Base-by-base conservation (phyloP, 23 tunicate species). In the Corella eumyota region DNA sequence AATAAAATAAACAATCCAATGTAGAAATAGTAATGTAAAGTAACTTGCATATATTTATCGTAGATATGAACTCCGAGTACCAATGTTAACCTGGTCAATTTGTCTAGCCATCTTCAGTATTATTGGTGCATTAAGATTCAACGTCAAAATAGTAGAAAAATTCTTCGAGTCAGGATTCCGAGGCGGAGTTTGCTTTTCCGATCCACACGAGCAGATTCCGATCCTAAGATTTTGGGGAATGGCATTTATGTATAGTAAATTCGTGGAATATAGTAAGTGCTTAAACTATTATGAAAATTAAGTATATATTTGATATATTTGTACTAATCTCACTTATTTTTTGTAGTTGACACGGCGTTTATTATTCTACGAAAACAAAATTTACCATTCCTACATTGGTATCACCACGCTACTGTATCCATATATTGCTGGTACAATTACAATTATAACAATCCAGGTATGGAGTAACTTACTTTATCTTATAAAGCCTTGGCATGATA, bases 341-440 rank as follows among this genome's bases (percentile, higher is more conserved):
- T 84, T 62, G 23, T 77, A 88, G 96, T 79, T 34, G 96, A 88
- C 58, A 88, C 96, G 1, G 76, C 67, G 58, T 88, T 88, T 59
- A 88, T 88, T 44, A 70, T 88, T 37, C 38, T 88, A 34, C 69
- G 96, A 3, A 88, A 88, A 34, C 96, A 88, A 50, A 79, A 68
- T 60, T 58, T 88, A n/a, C 73, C 79, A 17, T 88, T 88, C 32
- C 68, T 88, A 6, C 96, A 88, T 54, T 88, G 96, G 96, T 88
- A 88, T 64, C 96, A 88, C 56, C 96, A 88, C 50, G 15, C 70
- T 27, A 88, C 96, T 19, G 96, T 88, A 32, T 62, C 75, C 11
- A 68, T 88, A 6, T 88, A 69, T 63, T 67, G 73, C 25, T 88
- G 96, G 96, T 64, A 71, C 57, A 61, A 69, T 30, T 85, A 64